Percentiles rank a stretch among this genome's conserved stretches.
These are phyloP conservation scores for Lottia scabra DNA, from an alignment of 2,888 invertebrate genomes.

Conservation along the genomic window DNA sequence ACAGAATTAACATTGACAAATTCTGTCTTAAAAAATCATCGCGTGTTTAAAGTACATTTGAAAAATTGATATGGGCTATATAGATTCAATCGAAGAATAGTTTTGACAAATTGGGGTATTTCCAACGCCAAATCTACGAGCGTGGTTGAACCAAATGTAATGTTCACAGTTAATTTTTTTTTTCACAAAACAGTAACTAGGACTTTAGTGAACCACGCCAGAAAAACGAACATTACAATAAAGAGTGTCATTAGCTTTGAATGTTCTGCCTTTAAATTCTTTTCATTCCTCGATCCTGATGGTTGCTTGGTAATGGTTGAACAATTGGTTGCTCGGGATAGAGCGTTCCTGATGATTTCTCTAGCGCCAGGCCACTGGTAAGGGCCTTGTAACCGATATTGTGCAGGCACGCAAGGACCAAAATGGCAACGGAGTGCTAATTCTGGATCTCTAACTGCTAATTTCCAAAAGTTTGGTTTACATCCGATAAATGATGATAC, in stretches of 20 bases:
- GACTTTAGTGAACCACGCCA: not conserved
- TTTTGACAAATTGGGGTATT: too few species aligned
- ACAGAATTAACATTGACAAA: too few species aligned
- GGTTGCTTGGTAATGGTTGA: not conserved
- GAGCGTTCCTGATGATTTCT: constrained; percentile 34
- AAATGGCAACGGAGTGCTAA: constrained; percentile 58
- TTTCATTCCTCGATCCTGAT: not conserved
- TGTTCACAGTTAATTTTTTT: too few species aligned
- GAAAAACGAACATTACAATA: not conserved
- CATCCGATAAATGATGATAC: not conserved
- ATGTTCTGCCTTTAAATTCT: not conserved
- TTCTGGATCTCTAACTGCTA: constrained; percentile 20
- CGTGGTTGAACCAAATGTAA: too few species aligned
- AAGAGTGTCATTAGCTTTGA: not conserved
- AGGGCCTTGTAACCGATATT: constrained; percentile 61
- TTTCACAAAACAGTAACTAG: too few species aligned
- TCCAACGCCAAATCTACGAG: too few species aligned
- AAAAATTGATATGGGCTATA: too few species aligned
- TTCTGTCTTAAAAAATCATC: too few species aligned
- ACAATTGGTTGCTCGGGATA: constrained; percentile 15
- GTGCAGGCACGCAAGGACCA: constrained; percentile 63
- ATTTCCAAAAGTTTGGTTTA: not conserved
- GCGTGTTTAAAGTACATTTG: too few species aligned
- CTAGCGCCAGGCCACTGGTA: constrained; percentile 53
- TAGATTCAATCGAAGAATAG: too few species aligned